Evolutionary conservation across 2,888 invertebrate genomes (phyloP).

Genomic region (Eupithecia inturbata): DNA sequence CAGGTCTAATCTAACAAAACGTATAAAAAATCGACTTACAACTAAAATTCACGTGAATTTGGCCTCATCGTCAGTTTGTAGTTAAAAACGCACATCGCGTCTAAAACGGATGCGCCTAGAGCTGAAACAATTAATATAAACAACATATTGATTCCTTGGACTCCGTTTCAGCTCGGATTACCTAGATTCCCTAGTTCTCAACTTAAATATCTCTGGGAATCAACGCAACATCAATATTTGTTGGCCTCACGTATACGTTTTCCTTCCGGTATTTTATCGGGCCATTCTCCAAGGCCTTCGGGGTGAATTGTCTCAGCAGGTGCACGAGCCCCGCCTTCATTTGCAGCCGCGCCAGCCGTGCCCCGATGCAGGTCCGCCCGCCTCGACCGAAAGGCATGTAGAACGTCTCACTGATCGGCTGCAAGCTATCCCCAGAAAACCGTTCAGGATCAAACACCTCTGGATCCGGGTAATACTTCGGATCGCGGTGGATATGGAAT

Average conservation of each 20-base stretch:
- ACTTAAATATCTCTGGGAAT: slow-evolving; percentile 23
- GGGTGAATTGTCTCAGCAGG: slow-evolving; percentile 28
- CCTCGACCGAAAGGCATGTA: slow-evolving; percentile 66
- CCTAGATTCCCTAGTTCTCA: neutral
- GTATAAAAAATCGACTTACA: neutral
- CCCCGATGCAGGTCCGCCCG: slow-evolving; percentile 51
- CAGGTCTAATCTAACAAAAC: neutral
- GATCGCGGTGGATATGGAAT: slow-evolving; percentile 69
- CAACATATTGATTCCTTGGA: neutral
- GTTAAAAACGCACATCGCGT: neutral
- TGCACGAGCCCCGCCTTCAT: slow-evolving; percentile 33
- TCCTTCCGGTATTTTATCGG: slow-evolving; percentile 26
- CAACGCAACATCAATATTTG: slow-evolving; percentile 28
- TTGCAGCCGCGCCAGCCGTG: slow-evolving; percentile 48
- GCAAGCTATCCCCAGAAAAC: slow-evolving; percentile 51
- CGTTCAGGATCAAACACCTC: slow-evolving; percentile 73
- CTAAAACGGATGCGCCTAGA: neutral
- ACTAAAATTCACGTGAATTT: neutral
- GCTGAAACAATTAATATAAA: neutral
- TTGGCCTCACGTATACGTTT: slow-evolving; percentile 22
- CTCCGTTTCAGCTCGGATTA: neutral
- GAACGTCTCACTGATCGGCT: slow-evolving; percentile 42
- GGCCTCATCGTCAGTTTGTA: neutral
- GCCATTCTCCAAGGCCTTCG: slow-evolving; percentile 19
- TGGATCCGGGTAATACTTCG: slow-evolving; percentile 71